Base-by-base conservation (phyloP, 2,113 vertebrate species). In the Neogobius melanostomus region DNA sequence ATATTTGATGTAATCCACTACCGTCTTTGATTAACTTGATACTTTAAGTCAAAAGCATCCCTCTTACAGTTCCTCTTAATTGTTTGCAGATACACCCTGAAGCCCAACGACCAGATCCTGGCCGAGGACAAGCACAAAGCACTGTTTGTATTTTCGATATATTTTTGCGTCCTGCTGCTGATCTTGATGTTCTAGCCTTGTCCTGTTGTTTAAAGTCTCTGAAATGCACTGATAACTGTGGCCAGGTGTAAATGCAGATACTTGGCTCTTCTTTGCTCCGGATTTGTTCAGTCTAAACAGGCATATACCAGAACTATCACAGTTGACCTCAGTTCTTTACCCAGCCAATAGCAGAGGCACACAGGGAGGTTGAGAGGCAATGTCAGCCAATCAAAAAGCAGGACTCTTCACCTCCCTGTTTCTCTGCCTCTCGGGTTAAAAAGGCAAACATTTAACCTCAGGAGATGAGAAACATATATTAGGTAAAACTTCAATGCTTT, bases 111-210 rank as follows among this genome's bases (percentile, higher is more conserved):
- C 91, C 97, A 98, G 88, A 99, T 99, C 85, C 88, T 99, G 92
- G 97, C 98, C 67, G 97, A 98, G 74, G 96, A 97, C 43, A 98
- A 96, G 71, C 98, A 99, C 90, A 98, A 99, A 92, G 95, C 93
- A 79, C 87, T 99, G 98, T 99, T 90, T 89, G 97, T 92, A 86
- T 78, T 28, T 74, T 16, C 5, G 6, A 6, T 14, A 6, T 14
- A 8, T 72, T 49, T 51, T 68, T 50, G 45, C 56, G 21, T 60
- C 6, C 11, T 71, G n/a, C 12, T 61, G 75, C 61, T 5, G 49
- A 15, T 62, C 21, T 42, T 42, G 28, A 17, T 53, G 45, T 17
- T 14, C 3, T 44, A 11, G 43, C n/a, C 45, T 36, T 53, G 11
- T 8, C 10, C 49, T n/a, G n/a, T 21, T 47, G 7, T 50, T n/a